Base-by-base conservation (phyloP, 2,113 vertebrate species). In the Colistium nudipinnis region DNA sequence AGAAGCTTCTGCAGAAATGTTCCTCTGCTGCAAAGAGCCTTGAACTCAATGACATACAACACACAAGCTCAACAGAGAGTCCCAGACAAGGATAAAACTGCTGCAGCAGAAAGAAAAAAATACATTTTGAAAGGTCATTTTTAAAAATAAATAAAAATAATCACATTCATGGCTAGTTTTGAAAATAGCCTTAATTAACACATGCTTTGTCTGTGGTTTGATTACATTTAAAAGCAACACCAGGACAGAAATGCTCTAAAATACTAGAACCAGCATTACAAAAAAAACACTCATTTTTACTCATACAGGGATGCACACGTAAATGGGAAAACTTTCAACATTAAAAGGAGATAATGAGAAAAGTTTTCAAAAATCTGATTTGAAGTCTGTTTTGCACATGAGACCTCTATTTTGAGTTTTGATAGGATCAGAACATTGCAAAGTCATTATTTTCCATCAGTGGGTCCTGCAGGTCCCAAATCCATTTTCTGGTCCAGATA, bases 361-460 rank as follows among this genome's bases (percentile, higher is more conserved):
- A 80, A 64, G 59, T 74, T 76, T n/a, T 60, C 3, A 27, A 2
- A 53, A 74, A 45, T 49, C 45, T 33, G 6, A 59, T 80, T 74
- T 75, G 44, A 80, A 82, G 78, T 82, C 71, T 38, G 70, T 20
- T 60, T 70, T 47, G 30, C 56, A 62, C 62, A 68, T 25, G 53
- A 22, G 30, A 17, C 70, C 70, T 78, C 25, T 75, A 69, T 82
- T 77, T 75, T 53, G 60, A 62, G 43, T 70, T 39, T 27, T 39
- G 52, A 80, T 39, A 47, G 62, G 53, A 82, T 84, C 63, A 76
- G 36, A 70, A 80, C 61, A 43, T 45, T 75, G 76, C 55, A 31
- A 16, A 39, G 62, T 78, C 76, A 84, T 77, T 68, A 51, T 54
- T 80, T 84, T 79, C 62, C 65, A 56, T 39, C 35, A 65, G 38